Evolutionary conservation across 2,113 vertebrate genomes (phyloP).

Genomic region (Varanus salvator): DNA sequence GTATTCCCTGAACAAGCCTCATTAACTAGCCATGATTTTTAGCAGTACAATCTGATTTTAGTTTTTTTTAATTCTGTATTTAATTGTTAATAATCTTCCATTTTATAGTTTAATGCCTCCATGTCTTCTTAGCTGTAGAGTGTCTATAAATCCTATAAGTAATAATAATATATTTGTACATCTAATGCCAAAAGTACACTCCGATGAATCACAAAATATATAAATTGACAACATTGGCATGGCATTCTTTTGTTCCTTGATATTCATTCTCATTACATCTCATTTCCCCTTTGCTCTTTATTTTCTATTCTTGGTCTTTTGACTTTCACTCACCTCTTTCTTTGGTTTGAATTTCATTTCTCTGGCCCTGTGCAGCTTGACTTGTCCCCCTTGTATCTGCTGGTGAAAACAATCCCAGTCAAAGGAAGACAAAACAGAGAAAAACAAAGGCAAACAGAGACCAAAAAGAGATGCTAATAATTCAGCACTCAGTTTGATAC

Average conservation of each 20-base stretch:
- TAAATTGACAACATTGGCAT: not conserved
- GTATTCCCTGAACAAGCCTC: no score
- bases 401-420: not conserved
- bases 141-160: no score
- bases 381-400: not conserved
- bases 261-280: not conserved
- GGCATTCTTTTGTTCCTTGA: not conserved
- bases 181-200: not conserved
- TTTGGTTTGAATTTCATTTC: slow-evolving; percentile 21
- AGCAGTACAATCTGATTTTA: no score
- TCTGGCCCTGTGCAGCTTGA: slow-evolving; percentile 28
- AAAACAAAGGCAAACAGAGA: slow-evolving; percentile 10
- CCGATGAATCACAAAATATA: not conserved
- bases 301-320: slow-evolving; percentile 10
- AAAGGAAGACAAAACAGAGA: slow-evolving; percentile 29
- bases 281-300: not conserved
- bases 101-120: no score
- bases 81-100: no score
- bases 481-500: slow-evolving; percentile 17
- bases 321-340: not conserved
- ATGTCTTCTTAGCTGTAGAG: no score
- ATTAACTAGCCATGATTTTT: no score
- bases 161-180: not conserved
- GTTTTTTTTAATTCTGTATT: no score
- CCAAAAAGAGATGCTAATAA: not conserved